phyloP scores from a whole-genome alignment of 2,888 invertebrate species.

The Smittia aterrima region DNA sequence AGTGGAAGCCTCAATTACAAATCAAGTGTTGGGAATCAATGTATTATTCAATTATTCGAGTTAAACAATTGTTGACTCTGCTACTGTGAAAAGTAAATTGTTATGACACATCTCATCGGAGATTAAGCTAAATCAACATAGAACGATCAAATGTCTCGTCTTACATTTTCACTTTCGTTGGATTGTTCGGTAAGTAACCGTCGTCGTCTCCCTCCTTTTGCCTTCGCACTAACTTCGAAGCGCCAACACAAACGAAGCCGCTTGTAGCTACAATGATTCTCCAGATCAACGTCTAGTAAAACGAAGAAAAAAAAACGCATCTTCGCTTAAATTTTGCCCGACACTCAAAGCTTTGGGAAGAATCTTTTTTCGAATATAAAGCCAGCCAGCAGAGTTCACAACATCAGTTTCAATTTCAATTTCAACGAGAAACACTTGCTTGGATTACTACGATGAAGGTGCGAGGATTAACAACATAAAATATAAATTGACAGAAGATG shows the following conservation, averaged over 20 bases:
- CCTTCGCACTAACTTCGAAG: no score
- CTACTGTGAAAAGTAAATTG: no score
- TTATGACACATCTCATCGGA: no score
- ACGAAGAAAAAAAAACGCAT: slow-evolving; percentile 33
- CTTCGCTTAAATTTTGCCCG: slow-evolving; percentile 2
- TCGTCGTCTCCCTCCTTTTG: no score
- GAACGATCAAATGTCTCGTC: no score
- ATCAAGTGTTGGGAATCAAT: no score
- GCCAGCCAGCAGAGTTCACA: slow-evolving; percentile 5
- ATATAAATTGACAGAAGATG: background rate
- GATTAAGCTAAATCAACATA: no score
- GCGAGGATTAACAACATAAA: background rate
- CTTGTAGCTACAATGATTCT: background rate
- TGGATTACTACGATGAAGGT: slow-evolving; percentile 34
- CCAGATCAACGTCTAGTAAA: background rate
- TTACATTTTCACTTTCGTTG: slow-evolving; percentile 41
- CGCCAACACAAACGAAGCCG: no score
- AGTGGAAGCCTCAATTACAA: no score
- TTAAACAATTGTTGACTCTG: no score
- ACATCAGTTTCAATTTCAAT: slow-evolving; percentile 36
- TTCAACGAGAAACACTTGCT: slow-evolving; percentile 20
- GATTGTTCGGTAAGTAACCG: background rate
- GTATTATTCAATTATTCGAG: no score
- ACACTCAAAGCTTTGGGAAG: slow-evolving; percentile 15
- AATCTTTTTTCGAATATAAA: slow-evolving; percentile 33